A percentile compares a stretch with the other conserved stretches of the same genome.
phyloP scores from a whole-genome alignment of 1,140 invertebrate species.

The Rhagoletis pomonella region DNA sequence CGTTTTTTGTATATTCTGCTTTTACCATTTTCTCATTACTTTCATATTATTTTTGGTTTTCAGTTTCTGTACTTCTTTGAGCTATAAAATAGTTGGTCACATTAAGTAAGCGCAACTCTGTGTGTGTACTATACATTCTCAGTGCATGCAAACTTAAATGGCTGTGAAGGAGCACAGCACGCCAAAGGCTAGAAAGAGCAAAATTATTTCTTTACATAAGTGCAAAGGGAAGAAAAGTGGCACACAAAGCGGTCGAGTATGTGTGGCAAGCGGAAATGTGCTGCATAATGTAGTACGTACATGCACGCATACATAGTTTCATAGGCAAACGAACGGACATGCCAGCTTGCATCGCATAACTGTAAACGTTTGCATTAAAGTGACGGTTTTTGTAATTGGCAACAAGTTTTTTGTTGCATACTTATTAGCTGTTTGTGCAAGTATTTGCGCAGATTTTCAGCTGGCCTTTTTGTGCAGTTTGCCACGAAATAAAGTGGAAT shows the following conservation, averaged over 20 bases:
- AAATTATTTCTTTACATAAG: slow-evolving; percentile 15
- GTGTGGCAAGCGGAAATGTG: slow-evolving; percentile 19
- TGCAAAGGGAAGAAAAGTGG: neutral
- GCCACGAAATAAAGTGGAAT: slow-evolving; percentile 31
- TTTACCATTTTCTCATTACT: too few species aligned
- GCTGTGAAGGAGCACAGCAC: neutral
- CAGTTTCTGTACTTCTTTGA: too few species aligned
- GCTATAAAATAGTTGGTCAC: too few species aligned
- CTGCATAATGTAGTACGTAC: neutral
- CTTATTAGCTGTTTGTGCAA: slow-evolving; percentile 7
- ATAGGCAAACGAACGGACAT: neutral
- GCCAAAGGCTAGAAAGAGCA: neutral
- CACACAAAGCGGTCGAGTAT: neutral
- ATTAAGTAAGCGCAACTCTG: neutral
- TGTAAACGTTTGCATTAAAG: neutral
- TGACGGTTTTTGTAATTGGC: neutral
- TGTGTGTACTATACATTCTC: neutral
- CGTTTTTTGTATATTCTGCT: too few species aligned
- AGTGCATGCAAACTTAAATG: neutral
- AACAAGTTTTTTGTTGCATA: neutral
- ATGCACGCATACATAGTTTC: neutral
- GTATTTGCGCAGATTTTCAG: neutral
- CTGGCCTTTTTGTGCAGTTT: slow-evolving; percentile 35
- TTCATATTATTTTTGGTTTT: too few species aligned
- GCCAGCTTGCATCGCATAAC: neutral